phyloP scores from a whole-genome alignment of 2,113 vertebrate genomes.

The Carassius auratus region DNA sequence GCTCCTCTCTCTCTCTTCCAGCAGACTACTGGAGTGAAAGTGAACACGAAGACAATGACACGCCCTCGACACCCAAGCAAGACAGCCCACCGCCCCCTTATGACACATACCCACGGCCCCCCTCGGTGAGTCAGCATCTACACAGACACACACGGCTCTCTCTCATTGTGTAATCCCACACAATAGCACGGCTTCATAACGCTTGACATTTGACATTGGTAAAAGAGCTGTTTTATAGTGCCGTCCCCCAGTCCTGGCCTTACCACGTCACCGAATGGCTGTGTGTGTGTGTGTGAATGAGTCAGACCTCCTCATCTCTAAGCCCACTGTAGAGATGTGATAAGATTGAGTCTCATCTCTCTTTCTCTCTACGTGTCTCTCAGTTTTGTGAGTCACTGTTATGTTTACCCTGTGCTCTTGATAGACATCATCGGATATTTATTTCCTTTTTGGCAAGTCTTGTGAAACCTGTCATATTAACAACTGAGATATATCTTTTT shows the following conservation, averaged over 20 bases:
- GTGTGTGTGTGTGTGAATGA: constrained; percentile 24
- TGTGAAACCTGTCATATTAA: neutral
- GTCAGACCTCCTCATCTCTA: neutral
- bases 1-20: constrained; percentile 22
- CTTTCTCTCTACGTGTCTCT: neutral
- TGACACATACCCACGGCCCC: constrained; percentile 93
- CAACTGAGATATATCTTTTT: no score
- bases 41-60: constrained; percentile 73
- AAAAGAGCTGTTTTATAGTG: constrained; percentile 29
- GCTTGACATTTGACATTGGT: constrained; percentile 17
- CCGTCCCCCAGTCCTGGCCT: constrained; percentile 13
- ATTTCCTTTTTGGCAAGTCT: neutral
- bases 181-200: constrained; percentile 21
- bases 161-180: constrained; percentile 35
- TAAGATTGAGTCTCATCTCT: constrained; percentile 1
- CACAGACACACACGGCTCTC: neutral
- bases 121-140: constrained; percentile 83
- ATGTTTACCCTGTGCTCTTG: neutral
- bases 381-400: constrained; percentile 13
- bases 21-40: constrained; percentile 62
- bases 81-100: constrained; percentile 96
- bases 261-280: neutral
- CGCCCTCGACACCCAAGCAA: constrained; percentile 93
- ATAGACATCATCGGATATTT: neutral
- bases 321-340: neutral